These are phyloP conservation scores for Falco peregrinus DNA, from an alignment of 2,797 vertebrate genomes.

Conservation along the genomic window DNA sequence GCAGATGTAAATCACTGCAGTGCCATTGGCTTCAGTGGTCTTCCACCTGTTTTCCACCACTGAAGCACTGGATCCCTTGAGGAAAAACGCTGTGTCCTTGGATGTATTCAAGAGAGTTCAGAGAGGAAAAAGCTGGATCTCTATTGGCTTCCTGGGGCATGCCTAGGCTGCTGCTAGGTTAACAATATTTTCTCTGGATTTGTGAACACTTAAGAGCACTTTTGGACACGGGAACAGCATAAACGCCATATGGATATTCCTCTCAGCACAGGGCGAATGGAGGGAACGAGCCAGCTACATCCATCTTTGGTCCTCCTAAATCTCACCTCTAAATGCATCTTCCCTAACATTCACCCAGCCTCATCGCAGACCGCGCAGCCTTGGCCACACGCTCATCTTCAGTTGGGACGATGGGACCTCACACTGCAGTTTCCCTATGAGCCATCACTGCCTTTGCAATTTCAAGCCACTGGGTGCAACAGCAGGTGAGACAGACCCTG, in stretches of 20 bases:
- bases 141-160: background rate
- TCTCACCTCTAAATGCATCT: background rate
- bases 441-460: background rate
- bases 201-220: background rate
- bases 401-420: background rate
- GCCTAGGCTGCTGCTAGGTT: background rate
- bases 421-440: fast-evolving
- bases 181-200: background rate
- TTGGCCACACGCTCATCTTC: background rate
- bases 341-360: background rate
- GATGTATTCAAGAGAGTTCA: too few relatives aligned
- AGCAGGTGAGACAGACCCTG: background rate
- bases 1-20: background rate
- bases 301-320: background rate
- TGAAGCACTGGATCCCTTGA: background rate
- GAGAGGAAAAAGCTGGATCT: background rate
- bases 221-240: background rate
- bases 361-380: background rate
- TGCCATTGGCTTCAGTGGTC: background rate
- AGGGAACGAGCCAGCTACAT: background rate
- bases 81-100: background rate
- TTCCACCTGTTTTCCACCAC: background rate
- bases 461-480: background rate
- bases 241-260: background rate
- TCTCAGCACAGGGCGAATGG: fast-evolving